Percentiles rank a stretch among this genome's conserved stretches.
Evolutionary conservation across 2,888 invertebrate genomes (phyloP).

Genomic region (Tetrapedia diversipes): DNA sequence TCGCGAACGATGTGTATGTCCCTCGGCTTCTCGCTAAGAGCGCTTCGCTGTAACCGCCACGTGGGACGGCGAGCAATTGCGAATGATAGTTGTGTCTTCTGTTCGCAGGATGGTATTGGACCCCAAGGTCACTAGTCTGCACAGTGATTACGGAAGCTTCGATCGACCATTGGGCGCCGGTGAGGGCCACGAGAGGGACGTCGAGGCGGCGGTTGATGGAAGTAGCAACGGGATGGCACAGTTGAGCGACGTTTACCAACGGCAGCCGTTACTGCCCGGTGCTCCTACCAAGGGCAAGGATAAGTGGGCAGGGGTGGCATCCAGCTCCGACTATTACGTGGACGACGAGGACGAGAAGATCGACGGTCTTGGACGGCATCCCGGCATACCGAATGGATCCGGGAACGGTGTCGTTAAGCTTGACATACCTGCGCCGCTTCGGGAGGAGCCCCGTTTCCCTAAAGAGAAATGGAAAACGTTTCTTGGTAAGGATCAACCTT

Average conservation of each 20-base stretch:
- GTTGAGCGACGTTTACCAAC: slow-evolving; percentile 85
- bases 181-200: slow-evolving; percentile 79
- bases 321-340: slow-evolving; percentile 83
- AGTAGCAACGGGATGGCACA: slow-evolving; percentile 81
- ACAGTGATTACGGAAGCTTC: slow-evolving; percentile 87
- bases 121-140: slow-evolving; percentile 85
- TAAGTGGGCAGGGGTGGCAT: slow-evolving; percentile 83
- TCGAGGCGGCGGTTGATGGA: slow-evolving; percentile 82
- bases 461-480: slow-evolving; percentile 94
- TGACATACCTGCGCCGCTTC: slow-evolving; percentile 87
- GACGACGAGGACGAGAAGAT: slow-evolving; percentile 83
- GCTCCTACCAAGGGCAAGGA: slow-evolving; percentile 83
- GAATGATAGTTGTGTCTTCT: slow-evolving; percentile 50
- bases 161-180: slow-evolving; percentile 82
- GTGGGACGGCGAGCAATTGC: slow-evolving; percentile 14
- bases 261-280: slow-evolving; percentile 85
- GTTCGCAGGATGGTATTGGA: slow-evolving; percentile 86
- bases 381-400: slow-evolving; percentile 79
- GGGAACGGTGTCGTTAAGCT: slow-evolving; percentile 85
- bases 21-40: neutral
- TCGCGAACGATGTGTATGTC: neutral
- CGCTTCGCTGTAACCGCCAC: neutral
- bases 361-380: slow-evolving; percentile 78
- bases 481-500: slow-evolving; percentile 83
- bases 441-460: slow-evolving; percentile 91